Evolutionary conservation across 2,797 vertebrate species (phyloP).

Genomic region (Molossus molossus): DNA sequence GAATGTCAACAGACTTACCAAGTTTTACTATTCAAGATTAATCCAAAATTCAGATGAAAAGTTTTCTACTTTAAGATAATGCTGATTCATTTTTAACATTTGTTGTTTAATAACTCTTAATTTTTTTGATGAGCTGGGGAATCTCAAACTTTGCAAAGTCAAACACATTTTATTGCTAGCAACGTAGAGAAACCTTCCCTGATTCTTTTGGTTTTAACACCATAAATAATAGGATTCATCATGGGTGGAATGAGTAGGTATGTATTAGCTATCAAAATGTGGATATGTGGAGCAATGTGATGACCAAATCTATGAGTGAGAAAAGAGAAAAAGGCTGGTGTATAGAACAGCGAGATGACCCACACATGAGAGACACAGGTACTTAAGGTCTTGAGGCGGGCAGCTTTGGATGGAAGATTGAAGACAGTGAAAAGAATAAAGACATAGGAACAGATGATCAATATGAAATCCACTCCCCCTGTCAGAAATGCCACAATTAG

Average conservation of each 20-base stretch:
- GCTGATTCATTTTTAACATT: neutral
- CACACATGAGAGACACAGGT: slow-evolving; percentile 83
- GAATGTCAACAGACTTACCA: neutral
- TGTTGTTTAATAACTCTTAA: neutral
- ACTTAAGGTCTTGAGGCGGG: slow-evolving; percentile 70
- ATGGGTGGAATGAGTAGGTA: slow-evolving; percentile 71
- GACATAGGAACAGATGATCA: slow-evolving; percentile 79
- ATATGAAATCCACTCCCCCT: neutral
- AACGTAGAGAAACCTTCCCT: slow-evolving; percentile 62
- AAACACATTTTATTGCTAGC: slow-evolving; percentile 41
- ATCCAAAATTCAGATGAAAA: neutral
- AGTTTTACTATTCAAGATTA: neutral
- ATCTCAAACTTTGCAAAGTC: neutral
- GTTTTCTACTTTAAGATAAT: neutral
- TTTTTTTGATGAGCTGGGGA: neutral
- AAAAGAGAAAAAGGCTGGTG: slow-evolving; percentile 80
- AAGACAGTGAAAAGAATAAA: slow-evolving; percentile 79
- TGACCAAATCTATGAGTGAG: slow-evolving; percentile 81
- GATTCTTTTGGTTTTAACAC: slow-evolving; percentile 73
- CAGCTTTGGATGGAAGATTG: slow-evolving; percentile 70
- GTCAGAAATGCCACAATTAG: too few relatives aligned
- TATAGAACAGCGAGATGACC: slow-evolving; percentile 74
- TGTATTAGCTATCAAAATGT: slow-evolving; percentile 77
- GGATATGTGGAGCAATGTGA: slow-evolving; percentile 68
- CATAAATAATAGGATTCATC: slow-evolving; percentile 79